Percentiles rank a stretch among this genome's conserved stretches.
phyloP scores from a whole-genome alignment of 1,140 invertebrate species.

The Cheumatopsyche charites region DNA sequence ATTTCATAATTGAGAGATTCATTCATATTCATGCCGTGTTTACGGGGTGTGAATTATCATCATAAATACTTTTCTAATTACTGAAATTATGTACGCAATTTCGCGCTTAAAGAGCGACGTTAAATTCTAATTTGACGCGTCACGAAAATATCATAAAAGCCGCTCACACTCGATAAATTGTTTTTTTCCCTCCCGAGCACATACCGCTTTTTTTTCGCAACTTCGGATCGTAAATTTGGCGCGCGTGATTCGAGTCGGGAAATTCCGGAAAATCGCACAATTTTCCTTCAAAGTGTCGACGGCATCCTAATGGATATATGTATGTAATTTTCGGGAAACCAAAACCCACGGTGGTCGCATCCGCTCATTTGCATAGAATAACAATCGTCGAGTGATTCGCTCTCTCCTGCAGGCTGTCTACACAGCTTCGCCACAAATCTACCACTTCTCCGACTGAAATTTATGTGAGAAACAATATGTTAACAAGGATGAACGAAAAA shows the following conservation, averaged over 20 bases:
- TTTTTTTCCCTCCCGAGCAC: too few species aligned
- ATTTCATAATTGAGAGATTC: constrained; percentile 19
- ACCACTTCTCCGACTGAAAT: constrained; percentile 10
- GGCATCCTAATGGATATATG: constrained; percentile 41
- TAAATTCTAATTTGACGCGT: constrained; percentile 11
- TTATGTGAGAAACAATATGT: neutral
- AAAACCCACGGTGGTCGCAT: constrained; percentile 43
- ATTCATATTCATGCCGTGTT: constrained; percentile 7
- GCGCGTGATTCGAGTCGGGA: neutral
- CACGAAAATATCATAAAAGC: constrained; percentile 9
- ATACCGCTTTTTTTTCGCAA: too few species aligned
- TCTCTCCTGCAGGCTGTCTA: constrained; percentile 31
- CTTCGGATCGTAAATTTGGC: too few species aligned
- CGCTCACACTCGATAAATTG: neutral
- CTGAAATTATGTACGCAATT: constrained; percentile 2
- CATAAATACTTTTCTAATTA: constrained; percentile 17
- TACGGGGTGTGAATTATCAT: neutral
- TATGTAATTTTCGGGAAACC: constrained; percentile 47
- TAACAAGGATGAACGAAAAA: neutral
- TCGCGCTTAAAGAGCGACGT: neutral
- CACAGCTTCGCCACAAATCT: constrained; percentile 30
- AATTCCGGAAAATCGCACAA: constrained; percentile 2
- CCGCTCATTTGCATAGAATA: constrained; percentile 49
- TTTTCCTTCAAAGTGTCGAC: neutral
- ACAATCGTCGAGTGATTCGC: constrained; percentile 48